Conservation (phyloP, 2,113 vertebrate genomes). For the Macquaria australasica region DNA sequence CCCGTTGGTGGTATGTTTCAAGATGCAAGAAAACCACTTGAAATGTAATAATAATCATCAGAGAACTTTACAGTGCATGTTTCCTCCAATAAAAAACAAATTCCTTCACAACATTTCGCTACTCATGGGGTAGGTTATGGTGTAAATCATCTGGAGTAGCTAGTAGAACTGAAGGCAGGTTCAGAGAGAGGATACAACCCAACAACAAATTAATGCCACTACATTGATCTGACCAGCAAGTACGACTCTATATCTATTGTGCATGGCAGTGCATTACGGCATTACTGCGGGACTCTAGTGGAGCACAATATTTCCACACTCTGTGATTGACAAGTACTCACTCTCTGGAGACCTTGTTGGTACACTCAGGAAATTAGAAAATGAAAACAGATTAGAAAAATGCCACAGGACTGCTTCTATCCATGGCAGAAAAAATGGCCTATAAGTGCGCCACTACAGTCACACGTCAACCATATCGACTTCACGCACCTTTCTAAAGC, state of each 20-base stretch:
- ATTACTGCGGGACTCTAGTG: constrained; percentile 31
- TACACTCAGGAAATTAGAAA: constrained; percentile 75
- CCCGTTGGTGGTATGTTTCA: background rate
- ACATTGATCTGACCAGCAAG: background rate
- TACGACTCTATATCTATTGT: constrained; percentile 11
- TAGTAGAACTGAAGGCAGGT: background rate
- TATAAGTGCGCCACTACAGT: constrained; percentile 37
- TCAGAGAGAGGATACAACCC: background rate
- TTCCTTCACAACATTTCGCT: background rate
- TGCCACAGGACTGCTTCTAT: constrained; percentile 58
- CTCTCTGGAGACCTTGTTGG: constrained; percentile 54
- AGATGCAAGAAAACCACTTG: background rate
- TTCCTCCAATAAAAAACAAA: background rate
- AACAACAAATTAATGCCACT: background rate
- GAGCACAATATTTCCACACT: constrained; percentile 42
- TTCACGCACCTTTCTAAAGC: constrained; percentile 56
- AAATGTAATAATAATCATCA: background rate
- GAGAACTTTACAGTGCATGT: background rate
- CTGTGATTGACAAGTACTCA: constrained; percentile 65
- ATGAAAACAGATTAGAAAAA: constrained; percentile 73
- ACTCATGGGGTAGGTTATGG: background rate
- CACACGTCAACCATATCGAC: constrained; percentile 63
- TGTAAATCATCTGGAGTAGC: background rate
- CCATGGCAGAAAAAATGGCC: constrained; percentile 57
- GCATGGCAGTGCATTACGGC: constrained; percentile 4